Percentiles rank a stretch among this genome's conserved stretches.
phyloP scores from a whole-genome alignment of 2,797 vertebrate species.

The Vespertilio murinus region DNA sequence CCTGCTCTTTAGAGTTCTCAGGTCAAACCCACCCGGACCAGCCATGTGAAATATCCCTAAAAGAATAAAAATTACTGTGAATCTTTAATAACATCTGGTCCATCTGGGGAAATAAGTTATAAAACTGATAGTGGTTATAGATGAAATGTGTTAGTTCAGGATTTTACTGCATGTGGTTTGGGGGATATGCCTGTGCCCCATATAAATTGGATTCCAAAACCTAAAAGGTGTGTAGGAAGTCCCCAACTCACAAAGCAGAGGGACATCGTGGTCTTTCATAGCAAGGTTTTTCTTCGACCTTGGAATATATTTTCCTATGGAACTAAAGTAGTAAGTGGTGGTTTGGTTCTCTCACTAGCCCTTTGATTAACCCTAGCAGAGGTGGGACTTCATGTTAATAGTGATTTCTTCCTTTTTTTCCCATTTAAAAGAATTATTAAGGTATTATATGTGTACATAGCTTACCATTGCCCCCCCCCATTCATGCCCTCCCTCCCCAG shows the following conservation, averaged over 20 bases:
- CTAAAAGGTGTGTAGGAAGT: neutral
- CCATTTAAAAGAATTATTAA: too few species aligned
- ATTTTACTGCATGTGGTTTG: slow-evolving; percentile 57
- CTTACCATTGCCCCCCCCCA: too few species aligned
- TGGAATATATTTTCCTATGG: neutral
- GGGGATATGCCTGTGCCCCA: neutral
- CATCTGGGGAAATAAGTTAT: neutral
- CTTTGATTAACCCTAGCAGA: neutral
- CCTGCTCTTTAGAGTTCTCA: neutral
- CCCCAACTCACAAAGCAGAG: neutral
- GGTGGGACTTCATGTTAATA: neutral
- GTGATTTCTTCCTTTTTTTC: neutral
- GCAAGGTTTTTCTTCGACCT: neutral
- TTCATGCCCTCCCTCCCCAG: too few species aligned
- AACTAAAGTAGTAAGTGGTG: neutral
- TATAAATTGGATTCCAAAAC: neutral
- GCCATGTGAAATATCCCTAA: neutral
- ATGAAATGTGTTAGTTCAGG: slow-evolving; percentile 15
- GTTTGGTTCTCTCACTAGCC: neutral
- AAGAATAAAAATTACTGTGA: neutral
- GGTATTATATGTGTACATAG: too few species aligned
- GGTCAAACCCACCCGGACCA: neutral
- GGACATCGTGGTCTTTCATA: neutral
- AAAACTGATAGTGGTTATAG: slow-evolving; percentile 18
- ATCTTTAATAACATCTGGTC: neutral